Evolutionary conservation across 2,888 invertebrate species (phyloP).

Genomic region (Prenolepis imparis): DNA sequence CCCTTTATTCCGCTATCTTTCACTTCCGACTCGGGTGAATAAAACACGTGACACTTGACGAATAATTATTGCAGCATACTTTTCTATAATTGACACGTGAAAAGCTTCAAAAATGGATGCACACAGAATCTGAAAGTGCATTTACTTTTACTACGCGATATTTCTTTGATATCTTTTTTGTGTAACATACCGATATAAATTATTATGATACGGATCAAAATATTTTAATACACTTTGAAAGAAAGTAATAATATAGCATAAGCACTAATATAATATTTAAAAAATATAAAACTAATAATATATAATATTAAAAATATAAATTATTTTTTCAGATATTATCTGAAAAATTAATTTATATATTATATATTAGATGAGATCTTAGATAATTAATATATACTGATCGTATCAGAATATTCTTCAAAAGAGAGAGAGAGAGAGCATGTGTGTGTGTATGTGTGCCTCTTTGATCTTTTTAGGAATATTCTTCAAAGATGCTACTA

Average conservation of each 20-base stretch:
- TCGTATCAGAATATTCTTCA: not conserved
- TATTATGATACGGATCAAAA: not conserved
- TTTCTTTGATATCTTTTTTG: not conserved
- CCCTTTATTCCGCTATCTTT: constrained; percentile 63
- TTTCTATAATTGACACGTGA: not conserved
- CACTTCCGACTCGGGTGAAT: constrained; percentile 68
- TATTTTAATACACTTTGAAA: not conserved
- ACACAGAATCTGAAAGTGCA: not conserved
- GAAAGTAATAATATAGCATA: not conserved
- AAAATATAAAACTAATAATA: too few species aligned
- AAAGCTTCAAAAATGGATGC: not conserved
- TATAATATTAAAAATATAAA: too few species aligned
- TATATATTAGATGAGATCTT: too few species aligned
- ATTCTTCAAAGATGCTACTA: constrained; percentile 12
- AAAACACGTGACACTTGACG: constrained; percentile 60
- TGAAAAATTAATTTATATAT: too few species aligned
- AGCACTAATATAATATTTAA: not conserved
- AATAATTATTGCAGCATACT: constrained; percentile 7
- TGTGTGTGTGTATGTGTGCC: not conserved
- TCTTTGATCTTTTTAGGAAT: not conserved
- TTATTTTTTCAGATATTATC: not conserved
- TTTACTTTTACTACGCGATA: not conserved
- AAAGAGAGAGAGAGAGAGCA: not conserved
- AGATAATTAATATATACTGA: not conserved
- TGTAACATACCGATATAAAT: not conserved